Percentiles rank a stretch among this genome's conserved stretches.
Evolutionary conservation across 2,113 vertebrate genomes (phyloP).

Genomic region (Indicator maculatus): DNA sequence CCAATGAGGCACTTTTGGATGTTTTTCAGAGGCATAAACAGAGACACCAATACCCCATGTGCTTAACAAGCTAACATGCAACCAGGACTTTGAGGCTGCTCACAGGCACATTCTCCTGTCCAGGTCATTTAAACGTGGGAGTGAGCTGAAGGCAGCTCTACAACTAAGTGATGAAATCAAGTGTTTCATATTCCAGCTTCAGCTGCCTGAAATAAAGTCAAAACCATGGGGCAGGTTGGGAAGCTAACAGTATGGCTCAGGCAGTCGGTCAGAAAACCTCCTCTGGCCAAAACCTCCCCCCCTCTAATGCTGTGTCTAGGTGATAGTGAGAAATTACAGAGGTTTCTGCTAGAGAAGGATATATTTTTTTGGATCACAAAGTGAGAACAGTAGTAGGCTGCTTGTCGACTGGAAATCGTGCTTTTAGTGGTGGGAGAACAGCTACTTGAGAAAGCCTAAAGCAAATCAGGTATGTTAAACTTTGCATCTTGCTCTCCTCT

Average conservation of each 20-base stretch:
- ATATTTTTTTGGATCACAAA: neutral
- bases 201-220: neutral
- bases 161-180: neutral
- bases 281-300: neutral
- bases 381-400: neutral
- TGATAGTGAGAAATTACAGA: neutral
- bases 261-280: neutral
- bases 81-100: neutral
- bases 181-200: neutral
- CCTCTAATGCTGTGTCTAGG: neutral
- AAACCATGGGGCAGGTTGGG: neutral
- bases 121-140: fast-evolving
- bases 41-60: neutral
- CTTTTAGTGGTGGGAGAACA: neutral
- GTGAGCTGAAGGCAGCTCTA: neutral
- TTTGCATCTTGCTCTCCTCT: neutral
- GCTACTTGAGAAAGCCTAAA: neutral
- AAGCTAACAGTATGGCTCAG: neutral
- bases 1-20: neutral
- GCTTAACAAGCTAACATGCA: fast-evolving
- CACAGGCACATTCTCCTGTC: neutral
- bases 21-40: neutral
- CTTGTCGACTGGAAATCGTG: neutral
- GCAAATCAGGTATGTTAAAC: neutral
- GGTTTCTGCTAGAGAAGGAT: neutral